Conservation (phyloP, 1,140 invertebrate genomes). For the Hycleus cichorii region DNA sequence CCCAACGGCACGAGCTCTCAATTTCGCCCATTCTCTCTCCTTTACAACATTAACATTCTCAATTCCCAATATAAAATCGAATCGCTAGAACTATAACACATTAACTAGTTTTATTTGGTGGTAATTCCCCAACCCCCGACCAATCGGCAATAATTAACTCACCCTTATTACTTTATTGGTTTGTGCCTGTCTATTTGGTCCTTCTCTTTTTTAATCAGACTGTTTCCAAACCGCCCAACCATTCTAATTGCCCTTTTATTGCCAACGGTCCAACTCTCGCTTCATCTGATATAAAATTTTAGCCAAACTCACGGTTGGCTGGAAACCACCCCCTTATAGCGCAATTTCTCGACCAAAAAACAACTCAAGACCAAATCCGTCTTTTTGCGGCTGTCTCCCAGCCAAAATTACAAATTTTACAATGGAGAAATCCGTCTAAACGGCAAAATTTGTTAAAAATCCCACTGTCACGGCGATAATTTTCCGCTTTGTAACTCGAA, state of each 20-base stretch:
- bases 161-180: constrained; percentile 41
- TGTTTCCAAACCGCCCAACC: constrained; percentile 38
- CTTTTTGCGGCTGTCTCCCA: too few relatives aligned
- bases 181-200: constrained; percentile 38
- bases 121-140: not conserved
- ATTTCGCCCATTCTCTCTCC: too few relatives aligned
- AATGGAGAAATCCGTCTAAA: too few relatives aligned
- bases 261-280: constrained; percentile 29
- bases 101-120: not conserved
- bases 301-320: constrained; percentile 34
- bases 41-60: too few relatives aligned
- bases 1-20: too few relatives aligned
- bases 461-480: too few relatives aligned
- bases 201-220: constrained; percentile 40
- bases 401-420: too few relatives aligned
- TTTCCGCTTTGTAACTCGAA: too few relatives aligned
- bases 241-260: constrained; percentile 40
- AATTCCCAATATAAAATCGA: too few relatives aligned
- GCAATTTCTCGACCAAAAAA: constrained; percentile 15
- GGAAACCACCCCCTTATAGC: constrained; percentile 17
- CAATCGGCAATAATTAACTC: constrained; percentile 35
- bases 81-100: too few relatives aligned
- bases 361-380: constrained; percentile 28
- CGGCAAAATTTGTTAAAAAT: too few relatives aligned
- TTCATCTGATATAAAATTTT: constrained; percentile 35